Evolutionary conservation across 2,797 vertebrate species (phyloP).

Genomic region (Vultur gryphus): DNA sequence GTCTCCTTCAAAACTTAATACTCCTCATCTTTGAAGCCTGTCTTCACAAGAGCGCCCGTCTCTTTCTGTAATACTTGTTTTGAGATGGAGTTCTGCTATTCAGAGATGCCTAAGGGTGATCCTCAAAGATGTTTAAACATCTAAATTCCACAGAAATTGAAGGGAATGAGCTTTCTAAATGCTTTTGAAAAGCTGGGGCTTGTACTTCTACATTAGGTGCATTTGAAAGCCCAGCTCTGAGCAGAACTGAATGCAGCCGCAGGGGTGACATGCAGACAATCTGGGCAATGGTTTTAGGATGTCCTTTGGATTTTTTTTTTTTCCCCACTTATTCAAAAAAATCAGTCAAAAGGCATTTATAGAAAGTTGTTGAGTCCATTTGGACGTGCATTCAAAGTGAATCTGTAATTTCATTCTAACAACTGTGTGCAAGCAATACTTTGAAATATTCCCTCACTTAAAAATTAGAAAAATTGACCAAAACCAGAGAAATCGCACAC

Average conservation of each 20-base stretch:
- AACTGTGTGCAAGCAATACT: not conserved
- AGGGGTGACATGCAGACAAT: not conserved
- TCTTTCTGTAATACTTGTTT: not conserved
- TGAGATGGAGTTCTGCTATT: not conserved
- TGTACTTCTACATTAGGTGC: not conserved
- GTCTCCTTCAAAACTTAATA: not conserved
- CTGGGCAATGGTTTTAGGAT: not conserved
- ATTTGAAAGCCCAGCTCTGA: not conserved
- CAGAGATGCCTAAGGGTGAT: constrained; percentile 20
- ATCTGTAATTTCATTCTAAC: not conserved
- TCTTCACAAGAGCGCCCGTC: not conserved
- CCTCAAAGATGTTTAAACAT: constrained; percentile 10
- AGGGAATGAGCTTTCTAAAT: not conserved
- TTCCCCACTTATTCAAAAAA: fast-evolving
- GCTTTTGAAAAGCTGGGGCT: constrained; percentile 10
- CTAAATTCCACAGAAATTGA: constrained; percentile 16
- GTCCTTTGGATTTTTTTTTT: not conserved
- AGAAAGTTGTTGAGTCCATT: not conserved
- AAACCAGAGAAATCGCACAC: not conserved
- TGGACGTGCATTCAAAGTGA: not conserved
- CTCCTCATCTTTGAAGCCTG: not conserved
- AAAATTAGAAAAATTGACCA: not conserved
- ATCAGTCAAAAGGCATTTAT: not conserved
- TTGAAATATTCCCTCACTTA: not conserved
- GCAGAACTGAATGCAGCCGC: not conserved